Conservation (phyloP, 2,113 vertebrate species). For the Cnemophilus loriae region DNA sequence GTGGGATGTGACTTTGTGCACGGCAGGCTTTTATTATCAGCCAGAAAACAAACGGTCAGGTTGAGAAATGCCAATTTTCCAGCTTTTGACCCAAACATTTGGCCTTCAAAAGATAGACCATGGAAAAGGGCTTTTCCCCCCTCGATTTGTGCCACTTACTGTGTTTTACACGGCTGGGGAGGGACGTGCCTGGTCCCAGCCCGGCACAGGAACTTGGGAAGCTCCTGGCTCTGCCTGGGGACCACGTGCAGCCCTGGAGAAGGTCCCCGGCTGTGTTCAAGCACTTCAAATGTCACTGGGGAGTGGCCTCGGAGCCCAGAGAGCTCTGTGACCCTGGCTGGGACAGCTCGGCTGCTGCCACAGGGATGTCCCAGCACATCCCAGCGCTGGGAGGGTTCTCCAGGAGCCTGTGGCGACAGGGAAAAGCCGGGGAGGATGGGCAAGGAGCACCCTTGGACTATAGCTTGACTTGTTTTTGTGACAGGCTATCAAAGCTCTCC, state of each 20-base stretch:
- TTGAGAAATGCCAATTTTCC: neutral
- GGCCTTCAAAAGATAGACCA: fast-evolving
- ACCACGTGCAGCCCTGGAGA: neutral
- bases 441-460: neutral
- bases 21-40: neutral
- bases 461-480: neutral
- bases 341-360: neutral
- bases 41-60: neutral
- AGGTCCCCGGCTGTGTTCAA: neutral
- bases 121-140: fast-evolving
- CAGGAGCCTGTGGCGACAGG: neutral
- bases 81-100: neutral
- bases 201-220: neutral
- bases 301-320: neutral
- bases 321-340: neutral
- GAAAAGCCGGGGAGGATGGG: neutral
- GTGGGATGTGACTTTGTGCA: neutral
- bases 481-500: neutral
- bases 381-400: fast-evolving
- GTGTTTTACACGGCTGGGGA: neutral
- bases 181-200: neutral
- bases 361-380: neutral
- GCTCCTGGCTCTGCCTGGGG: neutral
- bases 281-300: neutral
- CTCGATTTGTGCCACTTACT: fast-evolving